Percentiles rank a stretch among this genome's conserved stretches.
phyloP scores from a whole-genome alignment of 2,797 vertebrate species.

The Corythornis leucogaster region DNA sequence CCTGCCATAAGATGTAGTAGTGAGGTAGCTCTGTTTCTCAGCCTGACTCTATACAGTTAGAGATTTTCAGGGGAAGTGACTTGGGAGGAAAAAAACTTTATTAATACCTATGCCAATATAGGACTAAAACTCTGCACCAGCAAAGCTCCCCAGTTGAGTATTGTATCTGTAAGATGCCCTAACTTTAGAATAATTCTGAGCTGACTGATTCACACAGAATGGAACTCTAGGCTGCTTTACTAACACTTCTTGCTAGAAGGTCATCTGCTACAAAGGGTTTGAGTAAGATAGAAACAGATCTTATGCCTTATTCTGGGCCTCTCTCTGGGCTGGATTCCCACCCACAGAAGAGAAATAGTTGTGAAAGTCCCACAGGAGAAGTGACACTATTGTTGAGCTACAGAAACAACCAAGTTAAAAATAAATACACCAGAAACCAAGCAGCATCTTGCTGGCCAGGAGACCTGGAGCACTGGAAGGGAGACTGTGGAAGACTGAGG shows the following conservation, averaged over 20 bases:
- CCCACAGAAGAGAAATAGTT: conserved; percentile 5
- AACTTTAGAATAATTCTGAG: neutral
- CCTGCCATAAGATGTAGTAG: neutral
- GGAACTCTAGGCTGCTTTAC: neutral
- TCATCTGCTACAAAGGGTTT: neutral
- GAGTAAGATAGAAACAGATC: neutral
- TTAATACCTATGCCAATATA: neutral
- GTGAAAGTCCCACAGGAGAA: conserved; percentile 8
- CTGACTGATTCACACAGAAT: neutral
- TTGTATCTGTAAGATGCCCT: neutral
- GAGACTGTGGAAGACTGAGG: neutral
- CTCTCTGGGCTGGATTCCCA: conserved; percentile 34
- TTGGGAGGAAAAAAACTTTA: neutral
- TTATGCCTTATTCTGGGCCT: conserved; percentile 12
- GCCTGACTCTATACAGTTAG: neutral
- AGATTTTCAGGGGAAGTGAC: neutral
- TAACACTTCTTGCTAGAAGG: neutral
- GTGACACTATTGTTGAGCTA: neutral
- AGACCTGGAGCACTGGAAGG: neutral
- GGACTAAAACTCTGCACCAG: neutral
- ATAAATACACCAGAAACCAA: conserved; percentile 31
- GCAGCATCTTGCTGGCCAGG: neutral
- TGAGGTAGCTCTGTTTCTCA: neutral
- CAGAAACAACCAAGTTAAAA: conserved; percentile 8
- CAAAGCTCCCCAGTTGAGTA: neutral